Evolutionary conservation across 1,140 invertebrate genomes (phyloP), one percentile per base, ranked within the genome.

Genomic region (Drosophila eugracilis): DNA sequence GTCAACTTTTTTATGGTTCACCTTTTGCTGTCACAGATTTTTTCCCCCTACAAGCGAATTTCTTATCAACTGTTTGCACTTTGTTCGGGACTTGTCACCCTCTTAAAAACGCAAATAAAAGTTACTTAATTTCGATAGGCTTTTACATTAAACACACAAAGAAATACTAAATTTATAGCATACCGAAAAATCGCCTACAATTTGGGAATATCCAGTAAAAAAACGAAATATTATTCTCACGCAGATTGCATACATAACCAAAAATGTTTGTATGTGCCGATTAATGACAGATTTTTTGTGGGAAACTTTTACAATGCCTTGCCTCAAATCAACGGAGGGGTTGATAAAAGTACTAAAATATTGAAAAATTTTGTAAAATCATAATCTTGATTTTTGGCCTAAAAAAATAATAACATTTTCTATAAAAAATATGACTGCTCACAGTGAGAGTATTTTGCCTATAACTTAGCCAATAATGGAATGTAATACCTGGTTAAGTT

Each of bases 61-160:
- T 28, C 54, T 60, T 63, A 63, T 63, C 59, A 34, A n/a, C 28
- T 10, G 28, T 44, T 63, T 44, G 59, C 59, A 63, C 54, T 63
- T 45, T 59, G 19, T 26, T 17, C 9, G 0, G 12, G 2, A 4
- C 6, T 41, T 14, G 10, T 12, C 19, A 21, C 5, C n/a, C 3
- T 24, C 24, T n/a, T 10, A 4, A 50, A 22, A 10, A 47, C 14
- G 5, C 14, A 19, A 37, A 58, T 58, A 36, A 44, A 45, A 19
- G 32, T 47, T 22, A 37, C 55, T 21, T 65, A 30, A 47, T 30
- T 32, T 32, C 24, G 4, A n/a, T 54, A n/a, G 4, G 12, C 7
- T 60, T 60, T 62, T 7, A 14, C 15, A 21, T 15, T 10, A 7
- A 26, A 41, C n/a, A n/a, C n/a, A 52, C 9, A 19, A 10, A 37